Evolutionary conservation across 2,113 vertebrate genomes (phyloP), one percentile per base, ranked within the genome.

Genomic region (Salminus brasiliensis): DNA sequence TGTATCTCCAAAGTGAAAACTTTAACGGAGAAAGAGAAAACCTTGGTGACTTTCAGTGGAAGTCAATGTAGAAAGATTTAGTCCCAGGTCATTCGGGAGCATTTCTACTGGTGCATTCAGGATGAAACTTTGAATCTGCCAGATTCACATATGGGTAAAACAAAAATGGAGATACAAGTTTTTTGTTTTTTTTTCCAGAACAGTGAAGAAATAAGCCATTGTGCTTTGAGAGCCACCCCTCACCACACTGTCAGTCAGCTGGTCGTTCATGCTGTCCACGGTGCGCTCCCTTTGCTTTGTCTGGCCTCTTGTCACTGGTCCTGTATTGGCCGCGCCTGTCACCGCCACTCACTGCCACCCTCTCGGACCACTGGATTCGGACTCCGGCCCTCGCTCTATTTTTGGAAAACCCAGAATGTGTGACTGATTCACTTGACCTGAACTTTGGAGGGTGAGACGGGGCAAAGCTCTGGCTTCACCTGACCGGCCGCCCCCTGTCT

Each of bases 311-410:
- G 18, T 53, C 49, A 23, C 5, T 34, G 29, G 27, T 25, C 29
- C 29, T 18, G 29, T 7, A 9, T 53, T 59, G 75, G 85, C 66
- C 71, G 43, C 25, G 72, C 15, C 78, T 41, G 68, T 78, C 72
- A 74, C 84, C 75, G 52, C 29, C 39, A 25, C 65, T 71, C 53
- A 65, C 83, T 74, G 84, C 79, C 79, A 86, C 76, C 82, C 74
- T 52, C 72, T 25, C 34, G 53, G n/a, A 81, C 49, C 76, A 72
- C 66, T 45, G 77, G 73, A 73, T 81, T 87, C 79, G 7, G 53
- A 60, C 30, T 77, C 43, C 67, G 80, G 75, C n/a, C 43, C 11
- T 23, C 79, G 79, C 60, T 87, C 87, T 91, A 90, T 91, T 90
- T 91, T 89, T 81, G 85, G 88, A 88, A 6, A 65, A 27, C 62